Conservation (phyloP, 2,888 invertebrate species). For the Stomorhina lunata region DNA sequence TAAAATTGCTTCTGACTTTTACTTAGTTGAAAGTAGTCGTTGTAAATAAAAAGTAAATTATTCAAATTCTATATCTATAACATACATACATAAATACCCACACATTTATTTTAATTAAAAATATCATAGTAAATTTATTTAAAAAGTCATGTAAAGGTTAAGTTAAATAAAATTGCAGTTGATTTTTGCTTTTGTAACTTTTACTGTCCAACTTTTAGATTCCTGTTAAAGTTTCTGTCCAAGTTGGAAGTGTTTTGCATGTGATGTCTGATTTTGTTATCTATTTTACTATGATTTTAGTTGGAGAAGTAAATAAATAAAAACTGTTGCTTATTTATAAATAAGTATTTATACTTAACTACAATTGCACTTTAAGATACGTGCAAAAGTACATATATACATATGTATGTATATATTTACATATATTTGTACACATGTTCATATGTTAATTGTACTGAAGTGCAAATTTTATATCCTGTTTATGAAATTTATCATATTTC, state of each 20-base stretch:
- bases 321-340: not conserved
- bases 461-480: slow-evolving; percentile 51
- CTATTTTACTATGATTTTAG: not conserved
- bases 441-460: slow-evolving; percentile 30
- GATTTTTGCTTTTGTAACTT: not conserved
- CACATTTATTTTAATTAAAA: too few species aligned
- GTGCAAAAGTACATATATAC: not conserved
- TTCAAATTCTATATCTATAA: not conserved
- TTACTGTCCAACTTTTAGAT: not conserved
- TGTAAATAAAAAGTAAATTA: too few species aligned
- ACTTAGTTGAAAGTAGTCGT: too few species aligned
- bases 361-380: not conserved
- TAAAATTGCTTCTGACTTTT: too few species aligned
- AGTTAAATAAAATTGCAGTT: slow-evolving; percentile 23
- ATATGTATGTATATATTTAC: not conserved
- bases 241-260: not conserved
- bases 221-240: not conserved
- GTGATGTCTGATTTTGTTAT: not conserved
- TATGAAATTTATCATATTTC: slow-evolving; percentile 49
- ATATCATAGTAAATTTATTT: slow-evolving; percentile 14
- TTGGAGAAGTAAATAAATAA: not conserved
- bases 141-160: slow-evolving; percentile 24
- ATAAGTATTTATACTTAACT: not conserved
- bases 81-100: too few species aligned
- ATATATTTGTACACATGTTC: not conserved